Conservation (phyloP, 2,888 invertebrate genomes). For the Euspilapteryx auroguttella region DNA sequence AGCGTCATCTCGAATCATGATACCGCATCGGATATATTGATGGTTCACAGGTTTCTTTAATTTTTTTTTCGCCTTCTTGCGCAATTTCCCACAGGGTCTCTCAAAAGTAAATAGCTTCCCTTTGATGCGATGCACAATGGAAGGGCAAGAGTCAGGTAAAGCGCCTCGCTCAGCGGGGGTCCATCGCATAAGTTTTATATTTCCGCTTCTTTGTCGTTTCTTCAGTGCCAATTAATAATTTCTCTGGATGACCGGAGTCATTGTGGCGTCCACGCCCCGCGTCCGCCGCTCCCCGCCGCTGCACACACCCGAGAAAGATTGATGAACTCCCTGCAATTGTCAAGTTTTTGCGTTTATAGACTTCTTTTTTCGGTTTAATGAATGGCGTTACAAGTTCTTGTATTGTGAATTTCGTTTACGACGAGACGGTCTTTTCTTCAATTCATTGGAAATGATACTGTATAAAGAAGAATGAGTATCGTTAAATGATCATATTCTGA, state of each 20-base stretch:
- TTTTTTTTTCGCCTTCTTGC: conserved; percentile 32
- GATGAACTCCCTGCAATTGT: conserved; percentile 54
- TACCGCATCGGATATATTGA: conserved; percentile 23
- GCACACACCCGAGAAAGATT: conserved; percentile 47
- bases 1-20: conserved; percentile 21
- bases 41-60: conserved; percentile 27
- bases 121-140: conserved; percentile 46
- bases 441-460: neutral
- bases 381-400: conserved; percentile 20
- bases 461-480: neutral
- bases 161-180: conserved; percentile 46
- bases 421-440: no score
- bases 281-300: conserved; percentile 16
- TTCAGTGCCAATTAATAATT: conserved; percentile 54
- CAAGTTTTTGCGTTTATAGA: conserved; percentile 45
- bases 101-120: conserved; percentile 49
- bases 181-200: conserved; percentile 54
- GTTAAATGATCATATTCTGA: conserved; percentile 2
- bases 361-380: conserved; percentile 32
- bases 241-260: conserved; percentile 54
- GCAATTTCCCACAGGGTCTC: conserved; percentile 56
- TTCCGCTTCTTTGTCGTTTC: conserved; percentile 56
- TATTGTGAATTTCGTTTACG: conserved; percentile 11
- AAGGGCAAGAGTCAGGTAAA: conserved; percentile 59
- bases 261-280: conserved; percentile 32